Percentiles rank a stretch among this genome's conserved stretches.
Evolutionary conservation across 2,888 invertebrate genomes (phyloP).

Genomic region (Spodoptera picta): DNA sequence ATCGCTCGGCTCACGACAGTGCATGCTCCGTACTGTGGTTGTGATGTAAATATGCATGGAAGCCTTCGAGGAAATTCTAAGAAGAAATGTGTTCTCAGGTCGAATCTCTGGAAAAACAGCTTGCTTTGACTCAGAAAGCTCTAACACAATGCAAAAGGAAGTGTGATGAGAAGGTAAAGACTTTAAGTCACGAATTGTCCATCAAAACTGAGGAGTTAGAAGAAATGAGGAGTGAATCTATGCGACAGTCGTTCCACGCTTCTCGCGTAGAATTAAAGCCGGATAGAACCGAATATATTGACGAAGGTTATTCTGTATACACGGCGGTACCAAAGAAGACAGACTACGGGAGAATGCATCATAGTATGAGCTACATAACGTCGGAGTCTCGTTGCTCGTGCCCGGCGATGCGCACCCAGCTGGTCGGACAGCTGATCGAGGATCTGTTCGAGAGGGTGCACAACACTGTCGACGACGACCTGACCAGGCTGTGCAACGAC

Average conservation of each 20-base stretch:
- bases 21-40: slow-evolving; percentile 71
- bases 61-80: slow-evolving; percentile 73
- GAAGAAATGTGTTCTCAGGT: slow-evolving; percentile 87
- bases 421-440: slow-evolving; percentile 84
- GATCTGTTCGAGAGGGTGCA: slow-evolving; percentile 84
- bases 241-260: slow-evolving; percentile 81
- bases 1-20: slow-evolving; percentile 69
- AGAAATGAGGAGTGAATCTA: slow-evolving; percentile 81
- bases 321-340: slow-evolving; percentile 85
- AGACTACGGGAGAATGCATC: slow-evolving; percentile 84
- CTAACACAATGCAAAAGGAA: slow-evolving; percentile 87
- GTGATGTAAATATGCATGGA: slow-evolving; percentile 79
- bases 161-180: slow-evolving; percentile 88
- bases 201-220: slow-evolving; percentile 87
- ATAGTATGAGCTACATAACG: slow-evolving; percentile 84
- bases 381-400: slow-evolving; percentile 82
- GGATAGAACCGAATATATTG: slow-evolving; percentile 83
- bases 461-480: slow-evolving; percentile 79
- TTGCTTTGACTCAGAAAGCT: slow-evolving; percentile 86
- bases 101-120: slow-evolving; percentile 89
- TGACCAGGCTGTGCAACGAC: slow-evolving; percentile 79
- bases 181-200: slow-evolving; percentile 89
- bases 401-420: slow-evolving; percentile 82
- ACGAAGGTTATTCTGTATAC: slow-evolving; percentile 84
- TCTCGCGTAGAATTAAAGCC: slow-evolving; percentile 83